Base-by-base conservation (phyloP, 2,113 vertebrate genomes). In the Dicaeum eximium region DNA sequence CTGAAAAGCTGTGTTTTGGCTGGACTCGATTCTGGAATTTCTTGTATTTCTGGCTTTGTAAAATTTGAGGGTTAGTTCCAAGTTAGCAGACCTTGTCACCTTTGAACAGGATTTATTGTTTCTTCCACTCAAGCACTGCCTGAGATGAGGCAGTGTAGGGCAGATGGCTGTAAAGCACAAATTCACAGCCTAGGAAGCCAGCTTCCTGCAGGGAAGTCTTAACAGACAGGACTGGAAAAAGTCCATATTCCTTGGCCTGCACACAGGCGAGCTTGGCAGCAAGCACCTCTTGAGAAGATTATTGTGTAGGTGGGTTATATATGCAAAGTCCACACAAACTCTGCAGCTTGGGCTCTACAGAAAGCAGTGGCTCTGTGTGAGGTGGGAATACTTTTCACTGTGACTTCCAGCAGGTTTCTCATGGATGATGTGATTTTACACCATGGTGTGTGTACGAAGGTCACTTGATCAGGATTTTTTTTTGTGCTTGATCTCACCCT, bases 281-380 rank as follows among this genome's bases (percentile, higher is more conserved):
- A 6, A 38, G 42, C 44, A 13, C n/a, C 17, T 22, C 53, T 44
- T 19, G 21, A 14, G 38, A 65, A 69, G 72, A 30, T 35, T 4
- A 21, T 24, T 44, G 48, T 81, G 80, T 69, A 47, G 57, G 50
- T 78, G 73, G 72, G 23, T 58, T 74, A 24, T 16, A 5, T 1
- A 20, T 7, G 15, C 42, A 2, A 56, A 70, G 71, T 80, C 54
- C 74, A 79, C 53, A 25, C 24, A 54, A 60, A 47, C 12, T 37
- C 15, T 79, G 35, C 37, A 71, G 37, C 56, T 40, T 0, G 0
- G 48, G 25, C 71, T 81, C 14, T 22, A 25, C 27, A 48, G 67
- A 11, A 66, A 31, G 50, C 0, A 13, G 28, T 62, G 54, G 45
- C 21, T 51, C 13, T 37, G 0, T 0, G 1, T 57, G 75, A 25